A percentile compares a stretch with the other conserved stretches of the same genome.
These are phyloP conservation scores for Chrysolina haemoptera DNA, from an alignment of 2,888 invertebrate species.

Conservation along the genomic window DNA sequence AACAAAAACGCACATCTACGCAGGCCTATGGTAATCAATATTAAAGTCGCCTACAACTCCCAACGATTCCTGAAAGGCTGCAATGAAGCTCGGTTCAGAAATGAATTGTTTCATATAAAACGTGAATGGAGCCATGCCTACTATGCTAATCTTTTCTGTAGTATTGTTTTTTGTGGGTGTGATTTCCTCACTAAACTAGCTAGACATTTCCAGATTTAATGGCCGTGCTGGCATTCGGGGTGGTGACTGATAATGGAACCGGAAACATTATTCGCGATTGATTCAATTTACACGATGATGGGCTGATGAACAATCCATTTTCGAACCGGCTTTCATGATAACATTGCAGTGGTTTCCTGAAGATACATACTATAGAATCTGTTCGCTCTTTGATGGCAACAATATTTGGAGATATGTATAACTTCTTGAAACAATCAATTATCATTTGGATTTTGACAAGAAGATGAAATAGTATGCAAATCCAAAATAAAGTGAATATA, in stretches of 20 bases:
- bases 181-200: constrained; percentile 24
- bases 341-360: no score
- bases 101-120: constrained; percentile 15
- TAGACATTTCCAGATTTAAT: constrained; percentile 22
- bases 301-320: not conserved
- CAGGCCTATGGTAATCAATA: constrained; percentile 29
- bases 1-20: constrained; percentile 28
- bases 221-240: not conserved
- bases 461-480: no score
- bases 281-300: not conserved
- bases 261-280: not conserved
- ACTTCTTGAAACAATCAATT: no score
- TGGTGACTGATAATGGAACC: not conserved
- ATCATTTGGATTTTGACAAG: no score
- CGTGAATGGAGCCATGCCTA: not conserved
- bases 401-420: no score
- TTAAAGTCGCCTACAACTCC: constrained; percentile 23
- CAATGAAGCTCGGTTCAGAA: constrained; percentile 29
- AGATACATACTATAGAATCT: no score
- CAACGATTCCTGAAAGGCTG: constrained; percentile 34
- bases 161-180: constrained; percentile 20
- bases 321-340: no score
- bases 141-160: constrained; percentile 17
- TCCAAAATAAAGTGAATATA: no score
- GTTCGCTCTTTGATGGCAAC: no score